Evolutionary conservation across 1,140 invertebrate species (phyloP).

Genomic region (Cryptotermes secundus): DNA sequence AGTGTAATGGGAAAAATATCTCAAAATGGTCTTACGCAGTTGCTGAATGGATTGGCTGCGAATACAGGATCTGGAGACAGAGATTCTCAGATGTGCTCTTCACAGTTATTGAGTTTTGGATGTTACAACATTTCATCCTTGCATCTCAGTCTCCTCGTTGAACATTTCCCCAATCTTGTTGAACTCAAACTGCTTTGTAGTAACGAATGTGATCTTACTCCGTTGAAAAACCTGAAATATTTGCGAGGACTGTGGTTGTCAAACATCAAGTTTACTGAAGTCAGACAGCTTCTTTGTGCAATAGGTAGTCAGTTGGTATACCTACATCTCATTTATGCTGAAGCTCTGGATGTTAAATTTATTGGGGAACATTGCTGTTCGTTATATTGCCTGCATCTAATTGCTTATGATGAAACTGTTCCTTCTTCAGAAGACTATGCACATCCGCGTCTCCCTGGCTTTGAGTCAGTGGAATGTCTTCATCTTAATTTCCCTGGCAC

Average conservation of each 20-base stretch:
- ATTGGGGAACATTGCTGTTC: neutral
- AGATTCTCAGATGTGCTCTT: neutral
- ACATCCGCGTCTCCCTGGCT: neutral
- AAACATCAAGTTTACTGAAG: neutral
- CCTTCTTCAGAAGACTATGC: constrained; percentile 5
- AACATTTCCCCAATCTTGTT: neutral
- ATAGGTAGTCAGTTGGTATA: neutral
- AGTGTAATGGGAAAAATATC: constrained; percentile 8
- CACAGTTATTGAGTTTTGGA: neutral
- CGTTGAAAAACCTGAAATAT: neutral
- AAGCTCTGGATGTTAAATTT: neutral
- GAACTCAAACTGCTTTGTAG: constrained; percentile 6
- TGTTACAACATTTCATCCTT: constrained; percentile 11
- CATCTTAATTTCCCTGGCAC: neutral
- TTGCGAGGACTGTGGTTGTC: neutral
- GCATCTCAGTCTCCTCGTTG: neutral
- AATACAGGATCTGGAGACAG: neutral
- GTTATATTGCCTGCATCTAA: neutral
- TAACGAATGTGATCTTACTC: neutral
- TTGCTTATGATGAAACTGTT: constrained; percentile 2
- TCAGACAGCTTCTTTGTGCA: neutral
- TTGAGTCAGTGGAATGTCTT: constrained; percentile 4
- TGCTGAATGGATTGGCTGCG: neutral
- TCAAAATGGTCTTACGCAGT: neutral
- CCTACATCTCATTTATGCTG: constrained; percentile 6